Base-by-base conservation (phyloP, 2,113 vertebrate genomes). In the Rallus limicola region DNA sequence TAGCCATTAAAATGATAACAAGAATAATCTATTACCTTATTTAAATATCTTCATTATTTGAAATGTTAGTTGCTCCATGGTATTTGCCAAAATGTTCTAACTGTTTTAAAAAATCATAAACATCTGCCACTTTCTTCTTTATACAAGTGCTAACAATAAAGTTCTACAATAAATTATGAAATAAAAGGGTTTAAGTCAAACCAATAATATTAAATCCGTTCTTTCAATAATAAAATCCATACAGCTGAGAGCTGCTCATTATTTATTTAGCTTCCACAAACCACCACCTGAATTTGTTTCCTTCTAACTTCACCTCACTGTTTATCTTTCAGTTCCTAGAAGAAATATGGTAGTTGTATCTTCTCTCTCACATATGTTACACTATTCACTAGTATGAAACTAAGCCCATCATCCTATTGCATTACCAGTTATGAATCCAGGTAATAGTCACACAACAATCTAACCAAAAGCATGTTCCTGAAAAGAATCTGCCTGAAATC, bases 1-100 rank as follows among this genome's bases (percentile, higher is more conserved):
- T 9, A 84, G 23, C 31, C 69, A 86, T 80, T 79, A 79, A 81
- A 71, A 84, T 55, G 81, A 68, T 90, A 92, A 48, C 60, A 86
- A 63, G 58, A 93, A 83, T 90, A 90, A 88, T 92, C 85, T 90
- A 92, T 93, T 92, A 88, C 74, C 63, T 95, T 70, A 92, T 77
- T 69, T 59, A 81, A 88, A 26, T 67, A 55, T 89, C 89, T 85
- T 94, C 63, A 79, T 95, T 82, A 84, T 86, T 89, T 93, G 76
- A 90, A 94, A 80, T 70, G 19, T 87, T 64, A 68, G 56, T 58
- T 91, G 69, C 55, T 88, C 48, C 80, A 81, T 48, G 62, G 12
- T 84, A 56, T 83, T 90, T 75, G 60, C 42, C 63, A 88, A 95
- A 96, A 94, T 26, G 31, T 0, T 8, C 82, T 72, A 63, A 31